Conservation (phyloP, 2,797 vertebrate genomes). For the Tamandua tetradactyla region DNA sequence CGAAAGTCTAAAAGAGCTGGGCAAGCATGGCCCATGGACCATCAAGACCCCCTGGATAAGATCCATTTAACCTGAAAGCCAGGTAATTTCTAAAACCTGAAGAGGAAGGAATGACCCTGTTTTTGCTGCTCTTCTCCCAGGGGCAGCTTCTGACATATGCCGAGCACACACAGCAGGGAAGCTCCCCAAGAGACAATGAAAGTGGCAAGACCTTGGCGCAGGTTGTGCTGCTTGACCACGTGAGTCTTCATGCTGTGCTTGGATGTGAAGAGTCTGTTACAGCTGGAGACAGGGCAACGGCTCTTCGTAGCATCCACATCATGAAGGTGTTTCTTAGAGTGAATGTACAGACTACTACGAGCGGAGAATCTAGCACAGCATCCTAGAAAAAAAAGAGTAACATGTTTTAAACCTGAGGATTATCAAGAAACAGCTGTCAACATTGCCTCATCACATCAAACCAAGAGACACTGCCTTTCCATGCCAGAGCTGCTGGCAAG, state of each 20-base stretch:
- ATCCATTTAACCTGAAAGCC: neutral
- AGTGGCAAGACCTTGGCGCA: constrained; percentile 88
- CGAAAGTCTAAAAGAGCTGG: neutral
- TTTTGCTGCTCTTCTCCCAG: neutral
- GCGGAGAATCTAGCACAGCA: constrained; percentile 97
- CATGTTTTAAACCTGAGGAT: neutral
- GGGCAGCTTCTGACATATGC: neutral
- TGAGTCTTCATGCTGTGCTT: constrained; percentile 97
- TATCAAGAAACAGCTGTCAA: neutral
- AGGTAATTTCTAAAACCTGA: neutral
- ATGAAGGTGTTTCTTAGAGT: constrained; percentile 97
- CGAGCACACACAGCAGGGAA: neutral
- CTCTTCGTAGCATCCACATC: constrained; percentile 91
- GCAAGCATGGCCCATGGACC: neutral
- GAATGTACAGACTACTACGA: constrained; percentile 98
- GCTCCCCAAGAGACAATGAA: neutral
- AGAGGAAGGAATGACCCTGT: neutral
- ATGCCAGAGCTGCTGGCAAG: neutral
- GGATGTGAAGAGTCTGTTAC: constrained; percentile 95
- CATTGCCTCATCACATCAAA: neutral
- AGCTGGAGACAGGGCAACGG: constrained; percentile 94
- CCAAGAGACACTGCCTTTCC: neutral
- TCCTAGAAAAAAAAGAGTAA: constrained; percentile 85
- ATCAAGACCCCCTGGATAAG: neutral
- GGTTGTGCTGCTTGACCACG: constrained; percentile 95